These are phyloP conservation scores for Parauchenoglanis punctatus DNA, from an alignment of 2,797 vertebrate species.

Conservation along the genomic window DNA sequence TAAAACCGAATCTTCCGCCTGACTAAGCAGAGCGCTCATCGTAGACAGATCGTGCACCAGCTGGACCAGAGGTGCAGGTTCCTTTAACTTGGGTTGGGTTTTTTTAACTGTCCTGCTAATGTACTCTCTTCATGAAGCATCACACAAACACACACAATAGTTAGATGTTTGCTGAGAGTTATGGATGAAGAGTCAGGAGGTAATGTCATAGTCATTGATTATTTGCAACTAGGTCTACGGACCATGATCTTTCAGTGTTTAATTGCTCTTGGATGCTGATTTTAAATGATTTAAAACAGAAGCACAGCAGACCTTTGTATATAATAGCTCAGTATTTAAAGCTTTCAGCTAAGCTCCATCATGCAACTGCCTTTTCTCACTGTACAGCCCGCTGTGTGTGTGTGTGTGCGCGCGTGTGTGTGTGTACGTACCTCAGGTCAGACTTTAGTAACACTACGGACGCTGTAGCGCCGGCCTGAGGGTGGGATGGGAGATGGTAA, in stretches of 20 bases:
- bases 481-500: conserved; percentile 69
- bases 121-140: conserved; percentile 20
- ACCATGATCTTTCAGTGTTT: background rate
- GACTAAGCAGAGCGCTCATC: background rate
- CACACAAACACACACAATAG: conserved; percentile 42
- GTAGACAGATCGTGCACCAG: background rate
- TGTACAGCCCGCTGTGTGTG: background rate
- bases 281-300: background rate
- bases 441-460: conserved; percentile 80
- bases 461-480: conserved; percentile 74
- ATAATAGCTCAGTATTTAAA: background rate
- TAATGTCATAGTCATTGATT: background rate
- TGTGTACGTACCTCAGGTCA: conserved; percentile 76
- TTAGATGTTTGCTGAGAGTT: conserved; percentile 35
- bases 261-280: background rate
- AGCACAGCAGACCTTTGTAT: background rate
- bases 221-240: background rate
- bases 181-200: conserved; percentile 15
- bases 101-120: conserved; percentile 2
- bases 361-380: conserved; percentile 17
- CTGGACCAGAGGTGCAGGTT: background rate
- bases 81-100: background rate
- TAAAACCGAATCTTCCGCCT: background rate
- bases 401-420: conserved; percentile 39
- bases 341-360: conserved; percentile 12